These are phyloP conservation scores for Synergus itoensis DNA, from an alignment of 2,888 invertebrate species.

Conservation along the genomic window DNA sequence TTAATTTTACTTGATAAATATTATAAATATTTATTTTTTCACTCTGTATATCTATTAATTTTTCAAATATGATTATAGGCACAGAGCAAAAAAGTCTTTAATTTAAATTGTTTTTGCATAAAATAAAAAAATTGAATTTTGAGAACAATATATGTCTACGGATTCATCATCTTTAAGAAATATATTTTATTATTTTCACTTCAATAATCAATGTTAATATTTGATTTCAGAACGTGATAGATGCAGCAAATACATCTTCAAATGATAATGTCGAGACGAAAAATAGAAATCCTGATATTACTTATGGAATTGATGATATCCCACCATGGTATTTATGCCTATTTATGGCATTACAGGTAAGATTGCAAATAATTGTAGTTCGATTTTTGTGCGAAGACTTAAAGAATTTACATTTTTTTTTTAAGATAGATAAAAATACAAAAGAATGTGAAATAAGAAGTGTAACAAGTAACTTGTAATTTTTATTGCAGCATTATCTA, in stretches of 20 bases:
- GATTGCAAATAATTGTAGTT: not conserved
- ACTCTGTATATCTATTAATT: too few species aligned
- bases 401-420: not conserved
- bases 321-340: constrained; percentile 93
- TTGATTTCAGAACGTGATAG: constrained; percentile 50
- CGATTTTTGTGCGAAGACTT: not conserved
- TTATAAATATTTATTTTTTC: too few species aligned
- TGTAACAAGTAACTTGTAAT: constrained; percentile 10
- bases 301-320: constrained; percentile 88
- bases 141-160: too few species aligned
- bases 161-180: too few species aligned
- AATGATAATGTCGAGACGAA: constrained; percentile 61
- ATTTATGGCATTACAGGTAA: constrained; percentile 89
- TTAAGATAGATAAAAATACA: not conserved
- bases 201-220: not conserved
- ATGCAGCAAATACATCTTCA: constrained; percentile 79
- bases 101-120: too few species aligned
- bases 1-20: too few species aligned
- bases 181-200: too few species aligned
- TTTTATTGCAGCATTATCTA: constrained; percentile 83
- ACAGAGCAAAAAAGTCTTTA: too few species aligned
- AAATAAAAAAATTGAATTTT: too few species aligned
- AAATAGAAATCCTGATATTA: constrained; percentile 74
- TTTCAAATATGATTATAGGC: too few species aligned
- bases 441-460: constrained; percentile 13